phyloP scores from a whole-genome alignment of 2,888 invertebrate species.

The Synergus japonicus region DNA sequence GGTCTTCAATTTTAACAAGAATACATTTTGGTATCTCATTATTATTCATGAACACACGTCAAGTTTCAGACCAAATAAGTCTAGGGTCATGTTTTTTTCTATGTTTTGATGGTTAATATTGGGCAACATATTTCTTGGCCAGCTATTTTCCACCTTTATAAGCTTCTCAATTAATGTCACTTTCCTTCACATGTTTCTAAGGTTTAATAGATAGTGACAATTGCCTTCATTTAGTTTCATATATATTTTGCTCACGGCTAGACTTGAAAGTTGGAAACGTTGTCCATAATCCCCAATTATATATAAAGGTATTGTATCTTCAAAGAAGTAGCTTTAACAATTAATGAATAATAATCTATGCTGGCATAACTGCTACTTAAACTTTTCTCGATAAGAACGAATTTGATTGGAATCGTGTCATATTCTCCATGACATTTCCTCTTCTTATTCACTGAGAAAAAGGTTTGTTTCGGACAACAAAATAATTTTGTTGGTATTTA shows the following conservation, averaged over 20 bases:
- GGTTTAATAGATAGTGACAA: not conserved
- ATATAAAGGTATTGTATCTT: no score
- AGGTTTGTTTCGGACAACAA: no score
- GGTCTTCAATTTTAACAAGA: not conserved
- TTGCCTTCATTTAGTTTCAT: not conserved
- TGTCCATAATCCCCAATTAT: no score
- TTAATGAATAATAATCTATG: no score
- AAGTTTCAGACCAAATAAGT: not conserved
- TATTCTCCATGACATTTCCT: no score
- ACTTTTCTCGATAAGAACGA: no score
- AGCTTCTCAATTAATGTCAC: not conserved
- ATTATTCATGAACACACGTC: not conserved
- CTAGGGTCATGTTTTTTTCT: not conserved
- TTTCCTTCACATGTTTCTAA: not conserved
- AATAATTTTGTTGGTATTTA: no score
- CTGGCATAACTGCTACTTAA: no score
- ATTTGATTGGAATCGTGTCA: no score
- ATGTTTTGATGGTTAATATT: not conserved
- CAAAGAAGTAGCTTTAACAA: no score
- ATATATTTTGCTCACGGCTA: not conserved
- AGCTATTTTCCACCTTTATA: not conserved
- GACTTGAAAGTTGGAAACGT: no score
- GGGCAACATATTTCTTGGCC: not conserved
- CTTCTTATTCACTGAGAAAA: no score
- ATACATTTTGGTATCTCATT: not conserved